Evolutionary conservation across 2,888 invertebrate species (phyloP).

Genomic region (Meliscaeva auricollis): DNA sequence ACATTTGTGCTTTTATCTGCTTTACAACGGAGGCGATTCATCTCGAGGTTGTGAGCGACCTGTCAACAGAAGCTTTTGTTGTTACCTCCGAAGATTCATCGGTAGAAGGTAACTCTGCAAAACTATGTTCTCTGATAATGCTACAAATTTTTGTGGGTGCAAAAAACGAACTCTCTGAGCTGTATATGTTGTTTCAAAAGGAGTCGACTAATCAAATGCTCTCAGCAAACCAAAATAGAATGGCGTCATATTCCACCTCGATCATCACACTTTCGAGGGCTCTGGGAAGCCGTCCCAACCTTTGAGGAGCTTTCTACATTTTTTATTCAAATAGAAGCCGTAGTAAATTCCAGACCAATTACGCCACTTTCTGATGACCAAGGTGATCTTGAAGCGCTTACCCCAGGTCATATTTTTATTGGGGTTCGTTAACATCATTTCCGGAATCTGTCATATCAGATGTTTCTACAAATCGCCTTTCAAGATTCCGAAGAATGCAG

Average conservation of each 20-base stretch:
- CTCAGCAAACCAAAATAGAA: not conserved
- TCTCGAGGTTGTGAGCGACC: constrained; percentile 38
- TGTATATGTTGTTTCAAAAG: constrained; percentile 11
- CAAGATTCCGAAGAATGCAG: not conserved
- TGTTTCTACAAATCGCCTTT: not conserved
- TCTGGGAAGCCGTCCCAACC: constrained; percentile 21
- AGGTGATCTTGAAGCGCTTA: constrained; percentile 4
- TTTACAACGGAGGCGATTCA: constrained; percentile 54
- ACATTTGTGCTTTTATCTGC: constrained; percentile 55
- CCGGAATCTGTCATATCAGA: not conserved
- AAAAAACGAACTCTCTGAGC: constrained; percentile 12
- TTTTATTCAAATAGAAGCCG: not conserved
- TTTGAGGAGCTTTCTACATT: constrained; percentile 38
- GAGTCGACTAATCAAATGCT: not conserved
- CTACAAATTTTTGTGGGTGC: constrained; percentile 53
- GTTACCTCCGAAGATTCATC: constrained; percentile 35
- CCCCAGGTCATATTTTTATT: constrained; percentile 10
- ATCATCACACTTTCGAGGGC: constrained; percentile 16
- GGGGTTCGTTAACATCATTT: not conserved
- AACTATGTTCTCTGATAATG: constrained; percentile 56
- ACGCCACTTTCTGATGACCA: constrained; percentile 1
- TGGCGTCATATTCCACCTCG: constrained; percentile 30
- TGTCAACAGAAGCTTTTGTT: constrained; percentile 26
- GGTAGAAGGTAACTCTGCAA: constrained; percentile 28
- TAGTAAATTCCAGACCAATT: constrained; percentile 13